Percentiles rank a stretch among this genome's conserved stretches.
Conservation (phyloP, 2,888 invertebrate genomes). For the Temnothorax unifasciatus region DNA sequence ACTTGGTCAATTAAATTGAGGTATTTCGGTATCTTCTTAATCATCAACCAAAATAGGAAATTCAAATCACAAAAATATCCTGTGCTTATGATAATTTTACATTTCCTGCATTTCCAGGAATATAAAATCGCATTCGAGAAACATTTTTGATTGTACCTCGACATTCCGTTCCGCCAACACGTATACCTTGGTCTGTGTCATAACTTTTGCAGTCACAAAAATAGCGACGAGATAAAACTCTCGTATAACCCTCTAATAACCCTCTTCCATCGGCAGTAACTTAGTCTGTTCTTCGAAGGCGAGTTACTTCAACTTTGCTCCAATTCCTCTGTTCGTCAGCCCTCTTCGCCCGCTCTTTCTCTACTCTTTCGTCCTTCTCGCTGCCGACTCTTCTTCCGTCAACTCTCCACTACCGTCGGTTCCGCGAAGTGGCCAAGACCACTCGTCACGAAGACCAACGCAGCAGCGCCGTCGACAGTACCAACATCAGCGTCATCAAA, state of each 20-base stretch:
- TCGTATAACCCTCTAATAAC: slow-evolving; percentile 70
- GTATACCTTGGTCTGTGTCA: slow-evolving; percentile 11
- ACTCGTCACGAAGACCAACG: slow-evolving; percentile 48
- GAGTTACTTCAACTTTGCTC: slow-evolving; percentile 54
- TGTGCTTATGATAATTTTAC: slow-evolving; percentile 54
- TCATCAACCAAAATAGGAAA: neutral
- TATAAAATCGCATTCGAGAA: neutral
- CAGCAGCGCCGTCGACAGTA: slow-evolving; percentile 11
- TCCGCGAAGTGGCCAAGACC: slow-evolving; percentile 53
- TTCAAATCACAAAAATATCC: neutral
- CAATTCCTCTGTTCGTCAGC: slow-evolving; percentile 46
- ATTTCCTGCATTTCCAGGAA: slow-evolving; percentile 37
- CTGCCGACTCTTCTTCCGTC: slow-evolving; percentile 62
- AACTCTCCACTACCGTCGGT: slow-evolving; percentile 55
- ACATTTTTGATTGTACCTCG: neutral
- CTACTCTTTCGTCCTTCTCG: slow-evolving; percentile 34
- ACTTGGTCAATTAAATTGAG: neutral
- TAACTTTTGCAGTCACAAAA: slow-evolving; percentile 50
- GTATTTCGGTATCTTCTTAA: too few species aligned
- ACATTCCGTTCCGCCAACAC: neutral
- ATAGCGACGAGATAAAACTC: slow-evolving; percentile 64
- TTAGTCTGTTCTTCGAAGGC: slow-evolving; percentile 52
- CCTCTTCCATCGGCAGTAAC: slow-evolving; percentile 59
- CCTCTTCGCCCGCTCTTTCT: slow-evolving; percentile 31
- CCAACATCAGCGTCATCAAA: slow-evolving; percentile 50